A percentile compares a stretch with the other conserved stretches of the same genome.
Evolutionary conservation across 1,140 invertebrate genomes (phyloP).

Genomic region (Aphaenogaster floridana): DNA sequence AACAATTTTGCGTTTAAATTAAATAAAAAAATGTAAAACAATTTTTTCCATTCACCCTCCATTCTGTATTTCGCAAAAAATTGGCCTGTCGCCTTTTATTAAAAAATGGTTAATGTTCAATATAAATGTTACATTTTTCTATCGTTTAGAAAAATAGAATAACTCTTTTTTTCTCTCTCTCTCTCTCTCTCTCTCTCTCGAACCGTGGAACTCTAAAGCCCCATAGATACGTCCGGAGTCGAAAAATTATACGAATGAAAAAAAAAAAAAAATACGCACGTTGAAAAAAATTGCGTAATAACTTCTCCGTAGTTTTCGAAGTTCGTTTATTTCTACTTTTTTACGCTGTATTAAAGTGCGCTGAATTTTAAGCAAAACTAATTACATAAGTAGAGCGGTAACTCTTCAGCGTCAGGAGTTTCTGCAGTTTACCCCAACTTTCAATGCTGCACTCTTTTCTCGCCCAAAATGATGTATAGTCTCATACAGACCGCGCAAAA

Average conservation of each 20-base stretch:
- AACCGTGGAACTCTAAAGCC: neutral
- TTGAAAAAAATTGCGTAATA: neutral
- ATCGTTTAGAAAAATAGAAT: slow-evolving; percentile 1
- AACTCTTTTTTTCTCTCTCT: neutral
- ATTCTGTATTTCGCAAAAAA: slow-evolving; percentile 1
- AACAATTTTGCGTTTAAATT: neutral
- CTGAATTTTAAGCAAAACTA: slow-evolving; percentile 49
- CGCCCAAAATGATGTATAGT: slow-evolving; percentile 31
- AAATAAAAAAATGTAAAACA: slow-evolving; percentile 7
- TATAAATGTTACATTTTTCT: neutral
- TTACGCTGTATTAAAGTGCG: slow-evolving; percentile 42
- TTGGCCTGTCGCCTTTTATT: neutral
- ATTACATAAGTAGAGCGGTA: slow-evolving; percentile 41
- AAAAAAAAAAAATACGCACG: neutral
- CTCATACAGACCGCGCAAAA: neutral
- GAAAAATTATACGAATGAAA: slow-evolving; percentile 14
- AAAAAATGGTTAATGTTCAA: slow-evolving; percentile 11
- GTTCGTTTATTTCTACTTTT: slow-evolving; percentile 33
- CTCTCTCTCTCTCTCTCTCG: neutral
- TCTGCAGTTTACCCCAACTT: slow-evolving; percentile 35
- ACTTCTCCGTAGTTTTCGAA: neutral
- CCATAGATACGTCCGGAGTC: neutral
- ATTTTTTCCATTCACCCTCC: neutral
- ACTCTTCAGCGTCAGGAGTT: slow-evolving; percentile 32
- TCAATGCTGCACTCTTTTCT: slow-evolving; percentile 21